Conservation (phyloP, 1,140 invertebrate genomes). For the Euwallacea similis region DNA sequence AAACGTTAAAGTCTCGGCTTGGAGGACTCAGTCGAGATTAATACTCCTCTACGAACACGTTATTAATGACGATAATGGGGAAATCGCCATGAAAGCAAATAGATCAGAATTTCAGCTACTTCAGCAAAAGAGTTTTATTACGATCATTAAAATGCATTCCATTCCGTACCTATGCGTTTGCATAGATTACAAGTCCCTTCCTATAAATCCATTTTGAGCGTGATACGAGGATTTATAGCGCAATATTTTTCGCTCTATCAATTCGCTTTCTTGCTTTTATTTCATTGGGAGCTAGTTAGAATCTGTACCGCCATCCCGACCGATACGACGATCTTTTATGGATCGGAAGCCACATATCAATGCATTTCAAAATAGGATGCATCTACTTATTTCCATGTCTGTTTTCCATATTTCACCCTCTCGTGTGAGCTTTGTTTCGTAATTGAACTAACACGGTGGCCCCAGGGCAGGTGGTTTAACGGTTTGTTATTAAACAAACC, state of each 20-base stretch:
- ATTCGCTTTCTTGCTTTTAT: slow-evolving; percentile 21
- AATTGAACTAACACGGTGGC: too few species aligned
- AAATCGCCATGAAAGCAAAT: too few species aligned
- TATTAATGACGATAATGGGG: too few species aligned
- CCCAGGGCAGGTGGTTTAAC: too few species aligned
- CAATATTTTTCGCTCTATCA: slow-evolving; percentile 28
- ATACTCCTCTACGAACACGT: too few species aligned
- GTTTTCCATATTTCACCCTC: background rate
- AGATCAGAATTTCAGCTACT: background rate
- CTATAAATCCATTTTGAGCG: slow-evolving; percentile 18
- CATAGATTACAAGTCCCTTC: slow-evolving; percentile 14
- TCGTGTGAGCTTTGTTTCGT: too few species aligned
- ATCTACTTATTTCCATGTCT: background rate
- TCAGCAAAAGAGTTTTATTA: slow-evolving; percentile 13
- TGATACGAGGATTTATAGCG: slow-evolving; percentile 20
- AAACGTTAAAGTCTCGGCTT: too few species aligned
- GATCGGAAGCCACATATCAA: background rate
- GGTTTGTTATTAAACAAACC: too few species aligned
- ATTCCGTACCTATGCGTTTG: slow-evolving; percentile 22
- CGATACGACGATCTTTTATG: background rate
- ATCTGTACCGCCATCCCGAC: background rate
- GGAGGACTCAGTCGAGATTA: too few species aligned
- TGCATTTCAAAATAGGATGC: slow-evolving; percentile 15
- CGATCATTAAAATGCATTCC: slow-evolving; percentile 19
- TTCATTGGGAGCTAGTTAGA: slow-evolving; percentile 13